These are phyloP conservation scores for Zoanthus solanderi DNA, from an alignment of 92 coral and sea anemone species.

Conservation along the genomic window DNA sequence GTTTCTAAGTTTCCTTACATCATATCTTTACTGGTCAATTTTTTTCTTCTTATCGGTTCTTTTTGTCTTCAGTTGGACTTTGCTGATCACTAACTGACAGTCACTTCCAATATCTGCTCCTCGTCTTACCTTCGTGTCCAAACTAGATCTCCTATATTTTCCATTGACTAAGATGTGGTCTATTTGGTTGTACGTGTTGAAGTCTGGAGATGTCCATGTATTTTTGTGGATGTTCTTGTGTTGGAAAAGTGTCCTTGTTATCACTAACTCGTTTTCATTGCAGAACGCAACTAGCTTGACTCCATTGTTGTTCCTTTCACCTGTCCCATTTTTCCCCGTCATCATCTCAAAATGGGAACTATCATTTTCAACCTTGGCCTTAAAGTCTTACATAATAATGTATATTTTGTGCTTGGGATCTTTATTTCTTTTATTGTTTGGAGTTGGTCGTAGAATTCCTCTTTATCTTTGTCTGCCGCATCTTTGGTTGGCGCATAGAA, in stretches of 20 bases:
- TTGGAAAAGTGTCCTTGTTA: conserved; percentile 1
- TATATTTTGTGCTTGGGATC: not conserved
- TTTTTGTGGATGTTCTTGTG: not conserved
- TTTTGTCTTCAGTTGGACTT: conserved; percentile 1
- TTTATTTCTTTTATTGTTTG: not conserved
- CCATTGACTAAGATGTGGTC: conserved; percentile 4
- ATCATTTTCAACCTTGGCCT: not conserved
- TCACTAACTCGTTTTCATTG: not conserved
- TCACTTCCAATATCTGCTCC: not conserved
- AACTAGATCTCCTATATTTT: not conserved
- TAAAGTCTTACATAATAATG: not conserved
- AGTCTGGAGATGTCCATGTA: not conserved
- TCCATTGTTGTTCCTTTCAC: conserved; percentile 1
- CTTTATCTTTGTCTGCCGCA: not conserved
- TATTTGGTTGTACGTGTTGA: not conserved
- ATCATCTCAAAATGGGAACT: not conserved
- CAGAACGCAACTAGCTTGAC: not conserved
- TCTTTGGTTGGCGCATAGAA: not conserved
- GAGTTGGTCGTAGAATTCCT: not conserved
- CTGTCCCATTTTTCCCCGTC: not conserved
- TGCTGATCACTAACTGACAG: not conserved
- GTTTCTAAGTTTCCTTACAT: not conserved
- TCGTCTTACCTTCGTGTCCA: not conserved
- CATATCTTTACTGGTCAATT: not conserved
- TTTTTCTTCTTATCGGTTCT: not conserved